A percentile compares a stretch with the other conserved stretches of the same genome.
Conservation (phyloP, 30 jellyfish, hydroid and myxozoan genomes). For the Hydractinia echinata region DNA sequence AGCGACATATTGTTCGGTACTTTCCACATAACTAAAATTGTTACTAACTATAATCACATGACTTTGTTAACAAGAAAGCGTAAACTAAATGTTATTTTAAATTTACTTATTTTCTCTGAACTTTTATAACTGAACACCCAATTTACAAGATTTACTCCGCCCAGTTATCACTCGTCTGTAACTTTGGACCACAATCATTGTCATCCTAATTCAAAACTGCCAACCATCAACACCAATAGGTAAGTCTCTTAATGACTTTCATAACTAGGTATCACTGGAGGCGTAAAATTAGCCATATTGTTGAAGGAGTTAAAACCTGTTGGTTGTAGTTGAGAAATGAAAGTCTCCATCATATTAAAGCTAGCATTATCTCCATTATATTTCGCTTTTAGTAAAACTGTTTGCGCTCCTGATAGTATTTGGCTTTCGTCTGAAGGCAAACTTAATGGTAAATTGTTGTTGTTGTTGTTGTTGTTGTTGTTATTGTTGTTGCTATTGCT, state of each 20-base stretch:
- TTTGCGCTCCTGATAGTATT: not conserved
- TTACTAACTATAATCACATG: too few relatives aligned
- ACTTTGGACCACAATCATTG: too few relatives aligned
- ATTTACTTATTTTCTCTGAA: too few relatives aligned
- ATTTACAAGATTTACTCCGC: too few relatives aligned
- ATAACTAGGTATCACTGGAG: not conserved
- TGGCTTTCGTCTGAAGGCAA: not conserved
- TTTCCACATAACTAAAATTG: too few relatives aligned
- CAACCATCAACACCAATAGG: not conserved
- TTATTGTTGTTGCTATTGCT: not conserved
- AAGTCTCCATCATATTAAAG: conserved; percentile 4
- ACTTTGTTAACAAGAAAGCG: too few relatives aligned
- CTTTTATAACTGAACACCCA: too few relatives aligned
- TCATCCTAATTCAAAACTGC: too few relatives aligned
- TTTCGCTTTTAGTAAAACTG: not conserved
- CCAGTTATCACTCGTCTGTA: too few relatives aligned
- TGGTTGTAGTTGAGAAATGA: not conserved
- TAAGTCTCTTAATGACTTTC: not conserved
- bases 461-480: conserved; percentile 5
- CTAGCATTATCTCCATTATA: not conserved
- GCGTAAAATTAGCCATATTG: not conserved
- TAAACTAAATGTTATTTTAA: too few relatives aligned
- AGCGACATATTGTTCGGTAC: too few relatives aligned
- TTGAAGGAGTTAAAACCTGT: not conserved
- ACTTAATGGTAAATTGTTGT: conserved; percentile 3